Conservation (phyloP, 2,888 invertebrate species). For the Agonopterix alstromeriana region DNA sequence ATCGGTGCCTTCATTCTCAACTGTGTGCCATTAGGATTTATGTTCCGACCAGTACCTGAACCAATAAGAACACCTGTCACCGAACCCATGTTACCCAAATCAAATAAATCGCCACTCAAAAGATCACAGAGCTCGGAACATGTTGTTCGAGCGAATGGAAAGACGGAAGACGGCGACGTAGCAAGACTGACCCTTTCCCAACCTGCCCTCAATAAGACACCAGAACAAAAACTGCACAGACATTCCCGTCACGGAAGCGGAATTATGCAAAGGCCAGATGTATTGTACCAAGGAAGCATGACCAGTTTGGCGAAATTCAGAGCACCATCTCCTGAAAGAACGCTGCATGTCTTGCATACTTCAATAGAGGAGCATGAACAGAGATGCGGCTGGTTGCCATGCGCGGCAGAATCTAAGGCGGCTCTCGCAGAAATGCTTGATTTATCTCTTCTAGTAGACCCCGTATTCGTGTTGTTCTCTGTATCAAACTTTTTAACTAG, state of each 20-base stretch:
- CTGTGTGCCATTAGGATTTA: slow-evolving; percentile 92
- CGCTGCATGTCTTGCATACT: slow-evolving; percentile 5
- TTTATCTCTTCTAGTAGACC: slow-evolving; percentile 87
- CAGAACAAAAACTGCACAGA: slow-evolving; percentile 43
- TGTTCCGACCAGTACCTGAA: slow-evolving; percentile 88
- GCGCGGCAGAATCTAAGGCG: slow-evolving; percentile 82
- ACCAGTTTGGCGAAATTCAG: slow-evolving; percentile 73
- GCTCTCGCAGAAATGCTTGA: slow-evolving; percentile 90
- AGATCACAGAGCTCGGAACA: slow-evolving; percentile 78
- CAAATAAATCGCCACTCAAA: slow-evolving; percentile 60
- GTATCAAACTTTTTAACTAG: slow-evolving; percentile 97
- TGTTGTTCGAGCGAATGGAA: slow-evolving; percentile 57
- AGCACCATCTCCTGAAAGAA: slow-evolving; percentile 67
- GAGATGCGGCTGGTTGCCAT: slow-evolving; percentile 78
- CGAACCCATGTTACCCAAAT: slow-evolving; percentile 59
- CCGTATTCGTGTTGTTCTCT: slow-evolving; percentile 92
- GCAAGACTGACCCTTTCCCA: slow-evolving; percentile 82
- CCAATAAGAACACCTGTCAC: slow-evolving; percentile 41
- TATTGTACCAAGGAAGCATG: slow-evolving; percentile 90
- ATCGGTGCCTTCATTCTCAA: slow-evolving; percentile 90
- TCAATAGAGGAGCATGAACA: slow-evolving; percentile 49
- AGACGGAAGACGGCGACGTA: slow-evolving; percentile 54
- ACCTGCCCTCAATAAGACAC: slow-evolving; percentile 78
- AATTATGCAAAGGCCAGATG: slow-evolving; percentile 90
- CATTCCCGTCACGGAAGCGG: slow-evolving; percentile 79